Evolutionary conservation across 2,797 vertebrate genomes (phyloP).

Genomic region (Chanos chanos): DNA sequence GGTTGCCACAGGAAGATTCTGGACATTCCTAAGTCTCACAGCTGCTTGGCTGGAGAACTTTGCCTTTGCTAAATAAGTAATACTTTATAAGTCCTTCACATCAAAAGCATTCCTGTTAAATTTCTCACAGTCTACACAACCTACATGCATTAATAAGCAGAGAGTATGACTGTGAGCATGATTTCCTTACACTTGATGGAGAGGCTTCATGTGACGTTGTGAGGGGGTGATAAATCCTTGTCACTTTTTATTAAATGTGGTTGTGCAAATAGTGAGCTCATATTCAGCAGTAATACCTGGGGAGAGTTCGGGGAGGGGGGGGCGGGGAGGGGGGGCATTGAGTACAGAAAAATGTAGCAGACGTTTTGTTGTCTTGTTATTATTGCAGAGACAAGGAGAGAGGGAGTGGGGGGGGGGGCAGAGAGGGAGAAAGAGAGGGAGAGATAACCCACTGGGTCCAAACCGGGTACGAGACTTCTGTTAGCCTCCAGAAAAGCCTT

Average conservation of each 20-base stretch:
- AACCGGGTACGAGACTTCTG: conserved; percentile 44
- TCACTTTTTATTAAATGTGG: conserved; percentile 74
- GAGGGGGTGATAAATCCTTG: conserved; percentile 75
- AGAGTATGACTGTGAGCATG: conserved; percentile 58
- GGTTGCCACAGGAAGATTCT: no score
- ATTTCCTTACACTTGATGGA: conserved; percentile 56
- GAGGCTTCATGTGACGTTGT: conserved; percentile 63
- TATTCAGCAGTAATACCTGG: conserved; percentile 66
- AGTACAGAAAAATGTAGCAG: conserved; percentile 11
- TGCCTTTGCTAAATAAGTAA: no score
- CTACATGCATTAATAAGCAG: conserved; percentile 65
- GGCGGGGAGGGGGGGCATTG: conserved; percentile 1
- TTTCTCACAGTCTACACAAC: conserved; percentile 51
- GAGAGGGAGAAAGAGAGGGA: conserved; percentile 20
- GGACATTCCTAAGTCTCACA: no score
- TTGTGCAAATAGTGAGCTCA: conserved; percentile 66
- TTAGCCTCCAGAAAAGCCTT: conserved; percentile 48
- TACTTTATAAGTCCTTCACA: conserved; percentile 58
- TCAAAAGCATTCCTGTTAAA: conserved; percentile 50
- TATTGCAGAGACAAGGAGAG: conserved; percentile 3
- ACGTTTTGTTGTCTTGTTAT: conserved; percentile 23
- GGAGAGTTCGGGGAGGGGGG: conserved; percentile 48
- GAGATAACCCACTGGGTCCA: conserved; percentile 48
- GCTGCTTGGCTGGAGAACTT: no score
- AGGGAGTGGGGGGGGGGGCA: conserved; percentile 18